These are phyloP conservation scores for Pterois miles DNA, from an alignment of 2,797 vertebrate species.

Conservation along the genomic window DNA sequence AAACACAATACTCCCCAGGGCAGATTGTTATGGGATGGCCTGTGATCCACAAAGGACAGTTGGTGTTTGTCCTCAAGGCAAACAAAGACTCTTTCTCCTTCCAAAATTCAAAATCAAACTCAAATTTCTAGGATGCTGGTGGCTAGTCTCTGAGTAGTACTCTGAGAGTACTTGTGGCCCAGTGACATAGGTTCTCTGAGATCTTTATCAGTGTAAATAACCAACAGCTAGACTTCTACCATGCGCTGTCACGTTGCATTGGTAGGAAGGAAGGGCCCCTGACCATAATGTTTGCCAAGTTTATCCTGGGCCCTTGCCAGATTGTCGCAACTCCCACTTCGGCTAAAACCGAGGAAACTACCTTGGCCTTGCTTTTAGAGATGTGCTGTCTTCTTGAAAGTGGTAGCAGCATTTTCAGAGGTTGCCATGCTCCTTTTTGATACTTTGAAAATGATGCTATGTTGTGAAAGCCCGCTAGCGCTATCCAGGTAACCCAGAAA, in stretches of 20 bases:
- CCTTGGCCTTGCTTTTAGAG: not conserved
- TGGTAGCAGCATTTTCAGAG: not conserved
- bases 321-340: constrained; percentile 5
- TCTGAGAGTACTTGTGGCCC: not conserved
- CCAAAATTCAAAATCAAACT: not conserved
- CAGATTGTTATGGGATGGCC: not conserved
- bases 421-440: not conserved
- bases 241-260: not conserved
- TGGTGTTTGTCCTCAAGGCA: not conserved
- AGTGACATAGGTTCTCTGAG: constrained; percentile 5
- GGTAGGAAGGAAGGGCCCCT: constrained; percentile 17
- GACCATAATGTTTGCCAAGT: constrained; percentile 33
- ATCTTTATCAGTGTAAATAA: constrained; percentile 22
- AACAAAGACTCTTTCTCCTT: not conserved
- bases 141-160: constrained; percentile 45
- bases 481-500: not conserved
- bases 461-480: not conserved
- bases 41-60: not conserved
- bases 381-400: not conserved
- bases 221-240: constrained; percentile 1
- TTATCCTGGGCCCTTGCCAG: constrained; percentile 15
- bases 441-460: not conserved
- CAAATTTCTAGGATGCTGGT: constrained; percentile 8
- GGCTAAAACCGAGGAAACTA: not conserved
- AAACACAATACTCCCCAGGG: constrained; percentile 1